Evolutionary conservation across 2,113 vertebrate genomes (phyloP).

Genomic region (Caranx ignobilis): DNA sequence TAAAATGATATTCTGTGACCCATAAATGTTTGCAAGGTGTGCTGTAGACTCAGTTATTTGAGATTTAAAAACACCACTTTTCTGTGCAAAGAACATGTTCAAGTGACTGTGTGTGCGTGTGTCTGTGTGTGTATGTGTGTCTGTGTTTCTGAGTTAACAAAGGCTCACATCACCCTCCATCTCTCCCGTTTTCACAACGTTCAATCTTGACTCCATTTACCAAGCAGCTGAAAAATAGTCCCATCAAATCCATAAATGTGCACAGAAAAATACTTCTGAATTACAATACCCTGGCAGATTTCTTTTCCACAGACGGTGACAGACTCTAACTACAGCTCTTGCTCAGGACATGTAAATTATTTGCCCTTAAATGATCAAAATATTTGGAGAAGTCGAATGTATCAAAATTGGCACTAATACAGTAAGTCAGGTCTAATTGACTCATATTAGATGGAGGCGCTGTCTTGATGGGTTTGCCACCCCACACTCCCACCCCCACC

Average conservation of each 20-base stretch:
- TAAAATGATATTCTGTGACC: slow-evolving; percentile 16
- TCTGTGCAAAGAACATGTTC: neutral
- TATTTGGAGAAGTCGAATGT: neutral
- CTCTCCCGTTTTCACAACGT: neutral
- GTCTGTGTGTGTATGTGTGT: neutral
- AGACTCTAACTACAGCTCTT: slow-evolving; percentile 5
- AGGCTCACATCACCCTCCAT: neutral
- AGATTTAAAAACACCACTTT: slow-evolving; percentile 1
- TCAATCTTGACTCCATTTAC: neutral
- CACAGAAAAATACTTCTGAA: neutral
- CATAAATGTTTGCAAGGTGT: slow-evolving; percentile 10
- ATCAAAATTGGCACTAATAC: neutral
- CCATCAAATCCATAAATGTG: slow-evolving; percentile 3
- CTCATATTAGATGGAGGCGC: neutral
- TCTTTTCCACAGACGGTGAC: slow-evolving; percentile 2
- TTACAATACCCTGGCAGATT: neutral
- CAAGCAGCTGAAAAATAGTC: neutral
- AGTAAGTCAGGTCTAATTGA: neutral
- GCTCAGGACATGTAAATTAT: neutral
- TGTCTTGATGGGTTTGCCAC: neutral
- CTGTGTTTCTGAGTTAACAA: slow-evolving; percentile 2
- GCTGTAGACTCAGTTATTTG: neutral
- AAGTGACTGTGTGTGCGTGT: neutral
- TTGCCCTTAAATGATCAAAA: slow-evolving; percentile 6
- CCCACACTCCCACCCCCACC: neutral